Conservation (phyloP, 2,888 invertebrate species). For the Auanema sp. region DNA sequence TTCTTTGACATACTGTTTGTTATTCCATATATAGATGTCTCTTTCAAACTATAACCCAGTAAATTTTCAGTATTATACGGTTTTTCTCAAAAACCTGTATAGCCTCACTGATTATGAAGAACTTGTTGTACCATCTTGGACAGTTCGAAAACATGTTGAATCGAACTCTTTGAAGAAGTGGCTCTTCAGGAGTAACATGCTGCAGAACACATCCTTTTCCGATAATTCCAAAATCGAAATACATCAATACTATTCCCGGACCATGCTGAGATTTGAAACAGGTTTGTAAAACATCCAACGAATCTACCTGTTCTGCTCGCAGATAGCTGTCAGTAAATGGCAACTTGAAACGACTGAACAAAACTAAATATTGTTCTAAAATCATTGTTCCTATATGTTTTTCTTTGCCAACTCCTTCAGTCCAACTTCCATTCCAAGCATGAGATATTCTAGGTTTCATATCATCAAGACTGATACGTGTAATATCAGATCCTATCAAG, state of each 20-base stretch:
- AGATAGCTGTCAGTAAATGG: constrained; percentile 46
- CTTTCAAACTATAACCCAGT: constrained; percentile 75
- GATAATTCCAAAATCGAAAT: constrained; percentile 70
- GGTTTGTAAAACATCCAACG: neutral
- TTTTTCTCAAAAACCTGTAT: constrained; percentile 78
- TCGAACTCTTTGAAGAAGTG: constrained; percentile 76
- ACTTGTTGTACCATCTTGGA: constrained; percentile 73
- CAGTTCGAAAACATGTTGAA: constrained; percentile 78
- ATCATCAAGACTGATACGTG: constrained; percentile 41
- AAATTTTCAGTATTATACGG: constrained; percentile 21
- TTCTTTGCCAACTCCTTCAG: constrained; percentile 66
- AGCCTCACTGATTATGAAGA: constrained; percentile 74
- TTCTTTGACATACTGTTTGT: constrained; percentile 76
- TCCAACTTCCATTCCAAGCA: constrained; percentile 74
- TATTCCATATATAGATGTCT: constrained; percentile 84
- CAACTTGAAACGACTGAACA: constrained; percentile 32
- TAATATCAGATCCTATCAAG: constrained; percentile 40
- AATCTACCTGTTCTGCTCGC: constrained; percentile 47
- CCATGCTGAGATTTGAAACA: constrained; percentile 70
- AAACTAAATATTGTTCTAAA: constrained; percentile 70
- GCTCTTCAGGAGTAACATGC: constrained; percentile 79
- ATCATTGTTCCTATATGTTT: constrained; percentile 73
- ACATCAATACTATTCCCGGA: constrained; percentile 78
- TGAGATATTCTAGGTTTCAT: constrained; percentile 65
- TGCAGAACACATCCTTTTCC: constrained; percentile 73